Evolutionary conservation across 2,797 vertebrate species (phyloP).

Genomic region (Tenualosa ilisha): DNA sequence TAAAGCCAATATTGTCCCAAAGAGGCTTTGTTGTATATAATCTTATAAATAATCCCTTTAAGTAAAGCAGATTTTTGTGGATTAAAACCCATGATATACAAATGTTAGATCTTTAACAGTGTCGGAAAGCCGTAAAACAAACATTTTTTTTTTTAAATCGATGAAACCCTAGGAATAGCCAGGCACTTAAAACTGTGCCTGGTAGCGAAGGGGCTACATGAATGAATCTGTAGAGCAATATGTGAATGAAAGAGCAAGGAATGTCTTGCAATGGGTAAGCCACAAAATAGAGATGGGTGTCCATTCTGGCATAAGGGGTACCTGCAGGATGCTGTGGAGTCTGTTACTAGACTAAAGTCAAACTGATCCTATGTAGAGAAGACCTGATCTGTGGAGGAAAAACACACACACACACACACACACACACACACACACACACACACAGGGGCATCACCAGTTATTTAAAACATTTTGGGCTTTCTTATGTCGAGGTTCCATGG

Average conservation of each 20-base stretch:
- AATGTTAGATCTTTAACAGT: constrained; percentile 39
- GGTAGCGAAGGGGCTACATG: neutral
- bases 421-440: too few species aligned
- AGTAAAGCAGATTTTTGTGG: constrained; percentile 29
- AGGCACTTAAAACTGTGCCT: neutral
- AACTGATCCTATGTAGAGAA: neutral
- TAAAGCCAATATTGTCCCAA: constrained; percentile 7
- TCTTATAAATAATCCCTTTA: constrained; percentile 27
- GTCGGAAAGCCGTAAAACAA: constrained; percentile 32
- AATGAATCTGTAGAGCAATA: neutral
- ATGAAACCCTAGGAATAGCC: constrained; percentile 19
- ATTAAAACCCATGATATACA: constrained; percentile 44
- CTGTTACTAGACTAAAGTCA: neutral
- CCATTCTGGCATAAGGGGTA: neutral
- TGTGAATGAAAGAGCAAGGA: neutral
- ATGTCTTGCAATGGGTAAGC: neutral
- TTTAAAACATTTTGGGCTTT: too few species aligned
- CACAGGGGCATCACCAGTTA: too few species aligned
- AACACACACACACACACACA: too few species aligned
- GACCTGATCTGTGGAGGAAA: neutral
- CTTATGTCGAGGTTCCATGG: too few species aligned
- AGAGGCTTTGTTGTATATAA: constrained; percentile 24
- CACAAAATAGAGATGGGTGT: neutral
- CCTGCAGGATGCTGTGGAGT: neutral
- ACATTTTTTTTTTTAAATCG: constrained; percentile 1